A percentile compares a stretch with the other conserved stretches of the same genome.
phyloP scores from a whole-genome alignment of 2,888 invertebrate genomes.

The Alsophila aescularia region DNA sequence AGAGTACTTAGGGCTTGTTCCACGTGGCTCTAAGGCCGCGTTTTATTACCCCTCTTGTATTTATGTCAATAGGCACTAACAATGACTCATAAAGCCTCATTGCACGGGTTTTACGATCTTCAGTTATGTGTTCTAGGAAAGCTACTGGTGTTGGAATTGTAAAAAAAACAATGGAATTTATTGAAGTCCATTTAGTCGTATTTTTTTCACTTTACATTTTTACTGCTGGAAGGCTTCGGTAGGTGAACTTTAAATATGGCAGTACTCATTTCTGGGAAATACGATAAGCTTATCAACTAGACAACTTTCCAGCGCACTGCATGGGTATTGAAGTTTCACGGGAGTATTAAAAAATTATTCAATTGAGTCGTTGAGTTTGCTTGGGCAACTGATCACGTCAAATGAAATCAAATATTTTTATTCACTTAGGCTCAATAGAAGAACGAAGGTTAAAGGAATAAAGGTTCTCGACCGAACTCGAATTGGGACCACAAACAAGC shows the following conservation, averaged over 20 bases:
- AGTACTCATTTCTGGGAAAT: no score
- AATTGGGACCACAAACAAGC: no score
- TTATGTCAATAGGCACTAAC: slow-evolving; percentile 62
- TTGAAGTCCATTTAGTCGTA: slow-evolving; percentile 21
- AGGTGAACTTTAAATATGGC: not conserved
- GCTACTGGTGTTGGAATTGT: slow-evolving; percentile 47
- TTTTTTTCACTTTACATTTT: slow-evolving; percentile 23
- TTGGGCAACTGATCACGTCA: no score
- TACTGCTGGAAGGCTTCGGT: not conserved
- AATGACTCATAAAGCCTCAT: slow-evolving; percentile 62
- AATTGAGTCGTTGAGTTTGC: no score
- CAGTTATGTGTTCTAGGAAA: slow-evolving; percentile 43
- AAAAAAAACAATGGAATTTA: slow-evolving; percentile 33
- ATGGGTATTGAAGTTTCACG: no score
- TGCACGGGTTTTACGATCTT: slow-evolving; percentile 53
- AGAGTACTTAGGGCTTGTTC: slow-evolving; percentile 51
- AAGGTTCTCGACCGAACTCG: no score
- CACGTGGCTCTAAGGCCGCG: slow-evolving; percentile 48
- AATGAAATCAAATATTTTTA: no score
- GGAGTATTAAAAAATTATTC: no score
- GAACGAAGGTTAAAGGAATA: no score
- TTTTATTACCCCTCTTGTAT: slow-evolving; percentile 59
- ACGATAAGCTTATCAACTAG: no score
- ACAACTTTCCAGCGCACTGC: no score
- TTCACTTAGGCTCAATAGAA: no score